phyloP scores from a whole-genome alignment of 1,140 invertebrate genomes.

The Ceratitis capitata region DNA sequence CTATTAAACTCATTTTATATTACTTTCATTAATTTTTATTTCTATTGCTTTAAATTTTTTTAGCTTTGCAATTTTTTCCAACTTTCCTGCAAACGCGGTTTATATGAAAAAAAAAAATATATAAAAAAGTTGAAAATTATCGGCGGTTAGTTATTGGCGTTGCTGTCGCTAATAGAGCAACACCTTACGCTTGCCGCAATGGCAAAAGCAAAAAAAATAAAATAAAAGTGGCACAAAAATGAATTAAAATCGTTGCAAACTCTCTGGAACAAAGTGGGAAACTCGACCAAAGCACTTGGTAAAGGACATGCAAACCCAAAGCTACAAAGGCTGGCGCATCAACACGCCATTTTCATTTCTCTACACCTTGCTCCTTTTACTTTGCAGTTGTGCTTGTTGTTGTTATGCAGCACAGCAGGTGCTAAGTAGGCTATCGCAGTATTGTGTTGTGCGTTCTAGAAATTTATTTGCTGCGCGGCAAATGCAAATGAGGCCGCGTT shows the following conservation, averaged over 20 bases:
- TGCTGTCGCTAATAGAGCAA: neutral
- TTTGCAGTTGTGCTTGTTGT: no score
- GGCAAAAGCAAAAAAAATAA: neutral
- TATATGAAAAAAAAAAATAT: no score
- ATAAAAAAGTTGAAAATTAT: neutral
- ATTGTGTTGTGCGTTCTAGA: neutral
- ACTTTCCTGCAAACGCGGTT: neutral
- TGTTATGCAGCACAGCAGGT: neutral
- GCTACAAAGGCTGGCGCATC: neutral
- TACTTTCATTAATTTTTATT: neutral
- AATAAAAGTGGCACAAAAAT: neutral
- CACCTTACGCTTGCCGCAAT: neutral
- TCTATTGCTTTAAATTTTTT: no score
- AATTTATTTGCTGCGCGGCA: constrained; percentile 12
- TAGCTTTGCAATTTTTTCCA: no score
- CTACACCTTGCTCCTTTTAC: neutral
- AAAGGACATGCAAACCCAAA: neutral
- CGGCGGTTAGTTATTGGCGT: neutral
- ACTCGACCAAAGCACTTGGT: neutral
- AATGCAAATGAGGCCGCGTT: neutral
- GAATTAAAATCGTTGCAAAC: neutral
- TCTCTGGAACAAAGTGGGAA: neutral
- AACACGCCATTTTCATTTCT: neutral
- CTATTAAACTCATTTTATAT: neutral
- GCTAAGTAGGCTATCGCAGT: neutral